Percentiles rank a stretch among this genome's conserved stretches.
Evolutionary conservation across 2,888 invertebrate species (phyloP).

Genomic region (Heliconius erato): DNA sequence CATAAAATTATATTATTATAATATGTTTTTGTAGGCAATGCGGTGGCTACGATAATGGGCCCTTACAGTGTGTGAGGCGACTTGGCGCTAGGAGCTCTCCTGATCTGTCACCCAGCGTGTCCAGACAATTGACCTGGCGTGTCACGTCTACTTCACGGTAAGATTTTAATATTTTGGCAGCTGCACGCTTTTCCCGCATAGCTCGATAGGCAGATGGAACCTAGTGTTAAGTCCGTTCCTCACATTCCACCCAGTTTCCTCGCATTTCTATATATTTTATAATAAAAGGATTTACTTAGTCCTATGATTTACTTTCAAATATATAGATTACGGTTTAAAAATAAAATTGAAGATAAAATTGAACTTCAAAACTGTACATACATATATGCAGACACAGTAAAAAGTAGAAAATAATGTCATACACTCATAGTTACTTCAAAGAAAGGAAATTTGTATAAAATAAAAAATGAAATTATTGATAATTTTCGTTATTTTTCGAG

Average conservation of each 20-base stretch:
- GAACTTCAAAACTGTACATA: not conserved
- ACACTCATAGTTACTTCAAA: no score
- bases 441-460: no score
- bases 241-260: no score
- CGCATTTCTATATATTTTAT: not conserved
- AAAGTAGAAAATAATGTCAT: not conserved
- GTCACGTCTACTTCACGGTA: constrained; percentile 73
- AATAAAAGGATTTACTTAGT: not conserved
- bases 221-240: no score
- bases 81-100: constrained; percentile 75
- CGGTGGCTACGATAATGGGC: constrained; percentile 75
- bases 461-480: no score
- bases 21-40: constrained; percentile 67
- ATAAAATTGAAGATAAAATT: not conserved
- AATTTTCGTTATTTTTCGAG: no score
- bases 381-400: not conserved
- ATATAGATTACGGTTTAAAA: not conserved
- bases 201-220: no score
- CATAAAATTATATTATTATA: not conserved
- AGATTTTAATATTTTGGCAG: not conserved
- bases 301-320: no score
- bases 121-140: constrained; percentile 79
- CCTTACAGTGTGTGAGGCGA: constrained; percentile 67
- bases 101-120: constrained; percentile 74
- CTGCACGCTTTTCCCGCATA: no score